Evolutionary conservation across 2,113 vertebrate genomes (phyloP).

Genomic region (Paralichthys olivaceus): DNA sequence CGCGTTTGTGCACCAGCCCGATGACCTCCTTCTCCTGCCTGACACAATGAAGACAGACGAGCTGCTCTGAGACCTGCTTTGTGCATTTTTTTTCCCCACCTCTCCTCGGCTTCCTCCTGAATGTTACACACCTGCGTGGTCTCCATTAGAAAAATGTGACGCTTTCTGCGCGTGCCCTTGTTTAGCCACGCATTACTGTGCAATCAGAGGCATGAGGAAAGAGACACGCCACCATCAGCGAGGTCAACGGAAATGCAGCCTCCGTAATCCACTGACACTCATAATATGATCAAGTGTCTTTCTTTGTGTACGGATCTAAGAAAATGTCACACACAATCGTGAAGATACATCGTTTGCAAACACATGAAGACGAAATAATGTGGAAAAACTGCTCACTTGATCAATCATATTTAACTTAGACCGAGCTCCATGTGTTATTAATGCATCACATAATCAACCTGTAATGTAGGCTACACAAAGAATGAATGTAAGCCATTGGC

Average conservation of each 20-base stretch:
- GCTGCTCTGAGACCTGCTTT: slow-evolving; percentile 38
- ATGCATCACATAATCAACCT: slow-evolving; percentile 65
- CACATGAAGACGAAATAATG: neutral
- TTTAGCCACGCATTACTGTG: neutral
- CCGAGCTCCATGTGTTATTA: slow-evolving; percentile 51
- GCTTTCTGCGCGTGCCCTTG: neutral
- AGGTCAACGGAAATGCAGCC: neutral
- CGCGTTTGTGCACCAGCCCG: slow-evolving; percentile 22
- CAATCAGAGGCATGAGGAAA: neutral
- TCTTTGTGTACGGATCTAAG: neutral
- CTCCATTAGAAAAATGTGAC: slow-evolving; percentile 31
- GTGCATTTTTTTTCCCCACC: neutral
- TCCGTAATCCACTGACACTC: neutral
- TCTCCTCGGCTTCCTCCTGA: slow-evolving; percentile 8
- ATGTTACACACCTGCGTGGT: slow-evolving; percentile 36
- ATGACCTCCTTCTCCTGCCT: slow-evolving; percentile 34
- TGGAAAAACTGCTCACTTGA: slow-evolving; percentile 10
- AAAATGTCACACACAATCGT: neutral
- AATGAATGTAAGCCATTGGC: slow-evolving; percentile 53
- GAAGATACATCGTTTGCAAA: neutral
- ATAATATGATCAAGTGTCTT: too few species aligned
- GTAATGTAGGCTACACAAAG: slow-evolving; percentile 55
- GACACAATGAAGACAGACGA: slow-evolving; percentile 67
- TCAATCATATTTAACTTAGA: slow-evolving; percentile 50
- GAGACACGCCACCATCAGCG: neutral